Percentiles rank a stretch among this genome's conserved stretches.
Evolutionary conservation across 2,888 invertebrate species (phyloP).

Genomic region (Eristalinus sepulchralis): DNA sequence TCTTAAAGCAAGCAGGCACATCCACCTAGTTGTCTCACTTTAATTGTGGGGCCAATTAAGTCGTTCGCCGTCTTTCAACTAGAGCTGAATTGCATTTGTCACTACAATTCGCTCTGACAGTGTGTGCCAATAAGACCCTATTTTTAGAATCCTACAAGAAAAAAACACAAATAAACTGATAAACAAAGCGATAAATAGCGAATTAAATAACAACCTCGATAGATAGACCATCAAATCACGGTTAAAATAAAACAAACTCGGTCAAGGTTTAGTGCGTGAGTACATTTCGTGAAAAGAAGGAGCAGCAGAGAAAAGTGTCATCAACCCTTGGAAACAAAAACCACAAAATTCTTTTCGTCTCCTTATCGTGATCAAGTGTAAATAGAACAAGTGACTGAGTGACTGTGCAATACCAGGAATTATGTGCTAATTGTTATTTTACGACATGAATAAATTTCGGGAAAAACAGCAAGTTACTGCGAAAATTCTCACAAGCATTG

Average conservation of each 20-base stretch:
- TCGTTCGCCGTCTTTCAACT: constrained; percentile 44
- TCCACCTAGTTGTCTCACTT: constrained; percentile 38
- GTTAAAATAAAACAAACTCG: neutral
- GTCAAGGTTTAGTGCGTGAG: constrained; percentile 5
- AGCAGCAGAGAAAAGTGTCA: constrained; percentile 19
- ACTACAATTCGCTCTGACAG: neutral
- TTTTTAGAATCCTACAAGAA: constrained; percentile 30
- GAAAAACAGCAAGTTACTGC: constrained; percentile 57
- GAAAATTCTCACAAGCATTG: constrained; percentile 26
- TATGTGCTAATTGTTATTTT: constrained; percentile 47
- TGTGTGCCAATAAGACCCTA: constrained; percentile 27
- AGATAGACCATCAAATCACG: neutral
- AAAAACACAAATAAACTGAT: constrained; percentile 51
- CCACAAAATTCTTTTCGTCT: neutral
- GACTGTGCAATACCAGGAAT: constrained; percentile 29
- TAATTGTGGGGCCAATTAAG: constrained; percentile 24
- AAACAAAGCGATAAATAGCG: constrained; percentile 53
- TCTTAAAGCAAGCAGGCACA: neutral
- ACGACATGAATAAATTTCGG: constrained; percentile 70
- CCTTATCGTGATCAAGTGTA: neutral
- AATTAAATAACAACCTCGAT: neutral
- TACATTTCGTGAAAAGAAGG: neutral
- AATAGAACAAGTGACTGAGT: neutral
- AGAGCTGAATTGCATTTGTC: constrained; percentile 25
- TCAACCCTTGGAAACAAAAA: constrained; percentile 27